Base-by-base conservation (phyloP, 1,140 invertebrate genomes). In the Steinernema khuongi region DNA sequence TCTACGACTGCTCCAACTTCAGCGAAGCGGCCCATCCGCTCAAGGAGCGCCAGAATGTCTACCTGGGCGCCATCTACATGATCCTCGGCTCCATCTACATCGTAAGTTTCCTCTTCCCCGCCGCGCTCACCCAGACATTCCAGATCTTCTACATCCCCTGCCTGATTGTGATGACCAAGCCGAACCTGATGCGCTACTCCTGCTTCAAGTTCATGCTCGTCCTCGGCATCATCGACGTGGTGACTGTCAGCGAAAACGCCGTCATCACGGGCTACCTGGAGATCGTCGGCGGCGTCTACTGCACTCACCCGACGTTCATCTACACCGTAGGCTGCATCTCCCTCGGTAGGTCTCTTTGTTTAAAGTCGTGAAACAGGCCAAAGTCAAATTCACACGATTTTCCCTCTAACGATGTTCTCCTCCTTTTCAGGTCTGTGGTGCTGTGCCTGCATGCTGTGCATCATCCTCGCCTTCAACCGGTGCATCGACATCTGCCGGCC, bases 361-460 rank as follows among this genome's bases (percentile, higher is more conserved):
- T n/a, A n/a, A n/a, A n/a, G n/a, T n/a, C n/a, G n/a, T n/a, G n/a
- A n/a, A n/a, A n/a, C n/a, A n/a, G n/a, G n/a, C n/a, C n/a, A n/a
- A n/a, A n/a, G n/a, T n/a, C n/a, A n/a, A n/a, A n/a, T n/a, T n/a
- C n/a, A n/a, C n/a, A n/a, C n/a, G n/a, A n/a, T n/a, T n/a, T n/a
- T n/a, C n/a, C n/a, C n/a, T n/a, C n/a, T n/a, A n/a, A n/a, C n/a
- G n/a, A 41, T 41, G 7, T 11, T 7, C 29, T 44, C n/a, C 50
- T 41, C 31, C 2, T 18, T 71, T 50, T 29, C 41, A 71, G 70
- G 70, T 30, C 60, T 43, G 22, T 71, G 70, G 70, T 50, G 44
- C 31, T 43, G 70, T 2, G 44, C 70, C 1, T 71, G 70, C 31
- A 50, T 50, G 18, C 30, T 50, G 0, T 71, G 70, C 26, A 71